Evolutionary conservation across 2,888 invertebrate species (phyloP).

Genomic region (Drosophila mettleri): DNA sequence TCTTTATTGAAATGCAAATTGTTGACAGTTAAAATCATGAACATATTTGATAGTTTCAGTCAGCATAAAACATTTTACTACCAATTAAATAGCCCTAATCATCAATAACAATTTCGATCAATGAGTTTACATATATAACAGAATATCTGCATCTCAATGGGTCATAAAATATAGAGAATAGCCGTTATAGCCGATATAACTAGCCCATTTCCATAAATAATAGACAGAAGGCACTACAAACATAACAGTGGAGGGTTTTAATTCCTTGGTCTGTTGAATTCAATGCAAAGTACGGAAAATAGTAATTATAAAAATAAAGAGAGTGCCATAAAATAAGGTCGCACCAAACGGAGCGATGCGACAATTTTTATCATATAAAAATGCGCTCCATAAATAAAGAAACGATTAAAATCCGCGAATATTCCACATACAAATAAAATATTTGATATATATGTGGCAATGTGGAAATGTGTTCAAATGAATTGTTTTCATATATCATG

Average conservation of each 20-base stretch:
- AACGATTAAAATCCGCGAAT: slow-evolving; percentile 44
- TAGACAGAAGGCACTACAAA: no score
- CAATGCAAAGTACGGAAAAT: slow-evolving; percentile 1
- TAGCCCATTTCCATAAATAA: no score
- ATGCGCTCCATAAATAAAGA: slow-evolving; percentile 49
- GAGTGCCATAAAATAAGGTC: slow-evolving; percentile 8
- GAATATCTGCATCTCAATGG: no score
- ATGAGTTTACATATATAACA: no score
- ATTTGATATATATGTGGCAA: neutral
- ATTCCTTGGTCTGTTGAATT: neutral
- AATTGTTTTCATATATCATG: slow-evolving; percentile 42
- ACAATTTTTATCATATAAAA: slow-evolving; percentile 42
- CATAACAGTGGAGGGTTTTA: neutral
- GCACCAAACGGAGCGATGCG: slow-evolving; percentile 6
- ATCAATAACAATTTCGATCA: neutral
- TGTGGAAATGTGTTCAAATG: slow-evolving; percentile 36
- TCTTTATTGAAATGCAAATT: neutral
- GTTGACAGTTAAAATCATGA: slow-evolving; percentile 4
- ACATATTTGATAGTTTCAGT: slow-evolving; percentile 3
- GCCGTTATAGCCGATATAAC: no score
- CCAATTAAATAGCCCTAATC: neutral
- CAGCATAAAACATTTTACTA: neutral
- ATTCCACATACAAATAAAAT: slow-evolving; percentile 15
- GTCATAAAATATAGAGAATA: no score
- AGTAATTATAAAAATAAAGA: slow-evolving; percentile 9